Evolutionary conservation across 1,140 invertebrate species (phyloP), one percentile per base, ranked within the genome.

Genomic region (Psix sp.): DNA sequence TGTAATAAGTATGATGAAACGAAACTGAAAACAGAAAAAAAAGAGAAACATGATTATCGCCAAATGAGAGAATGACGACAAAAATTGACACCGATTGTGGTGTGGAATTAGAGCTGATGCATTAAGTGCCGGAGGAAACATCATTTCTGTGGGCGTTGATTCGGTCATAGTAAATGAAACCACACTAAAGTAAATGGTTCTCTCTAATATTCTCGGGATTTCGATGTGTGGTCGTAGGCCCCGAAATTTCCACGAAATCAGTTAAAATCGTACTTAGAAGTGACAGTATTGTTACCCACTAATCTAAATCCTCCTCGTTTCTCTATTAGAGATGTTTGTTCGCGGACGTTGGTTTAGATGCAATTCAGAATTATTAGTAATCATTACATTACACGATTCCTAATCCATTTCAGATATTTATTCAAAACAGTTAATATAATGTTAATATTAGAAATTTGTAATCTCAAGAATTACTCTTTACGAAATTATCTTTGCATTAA

Each of bases 231-330:
- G 78, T 77, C 75, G 74, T 59, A 45, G 70, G 78, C 74, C 77
- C 79, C 73, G 36, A 77, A 79, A 76, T 77, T 71, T 77, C 76
- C 71, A 68, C 62, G 75, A 62, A 79, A 80, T 82, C 80, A 77
- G 77, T 77, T 83, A 82, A 84, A 81, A 74, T 40, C 62, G 56
- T 81, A 82, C 70, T 78, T 74, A 79, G 76, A 84, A 83, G 81
- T 82, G 81, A 82, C 77, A 81, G 75, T 78, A 75, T 78, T 85
- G 79, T 80, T 74, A 76, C 43, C 73, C 77, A 77, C 76, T 83
- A 83, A 84, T 85, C 80, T 77, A 81, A 82, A 82, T 70, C 54
- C 70, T 33, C 35, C 46, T 59, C 67, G 74, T 76, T 75, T 66
- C 59, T 62, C 73, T 74, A 57, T 71, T 76, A 78, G 39, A 71